Evolutionary conservation across 2,888 invertebrate species (phyloP).

Genomic region (Sussaba pulchella): DNA sequence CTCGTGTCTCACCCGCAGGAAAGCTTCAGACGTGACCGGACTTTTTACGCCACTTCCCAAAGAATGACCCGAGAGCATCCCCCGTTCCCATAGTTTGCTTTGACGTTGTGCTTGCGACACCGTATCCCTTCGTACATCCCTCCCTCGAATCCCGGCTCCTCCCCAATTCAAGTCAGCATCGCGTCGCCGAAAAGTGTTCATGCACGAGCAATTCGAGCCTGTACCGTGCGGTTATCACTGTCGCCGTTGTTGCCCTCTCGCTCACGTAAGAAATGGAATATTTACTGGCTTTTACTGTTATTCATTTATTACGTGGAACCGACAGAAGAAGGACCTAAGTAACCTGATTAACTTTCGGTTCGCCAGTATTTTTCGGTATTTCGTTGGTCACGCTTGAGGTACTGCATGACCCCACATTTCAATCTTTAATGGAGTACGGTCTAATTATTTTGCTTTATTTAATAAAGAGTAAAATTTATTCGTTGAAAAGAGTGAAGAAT

Average conservation of each 20-base stretch:
- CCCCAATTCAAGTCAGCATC: constrained; percentile 21
- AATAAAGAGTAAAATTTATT: no score
- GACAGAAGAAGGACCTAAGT: no score
- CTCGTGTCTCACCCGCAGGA: constrained; percentile 77
- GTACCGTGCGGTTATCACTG: constrained; percentile 15
- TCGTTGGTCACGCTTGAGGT: no score
- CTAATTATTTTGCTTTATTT: no score
- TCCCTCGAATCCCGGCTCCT: no score
- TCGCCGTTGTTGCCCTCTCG: constrained; percentile 25
- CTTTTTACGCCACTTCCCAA: constrained; percentile 76
- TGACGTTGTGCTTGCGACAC: constrained; percentile 75
- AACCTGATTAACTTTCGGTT: no score
- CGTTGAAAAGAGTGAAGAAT: no score
- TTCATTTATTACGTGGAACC: no score
- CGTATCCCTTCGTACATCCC: constrained; percentile 66
- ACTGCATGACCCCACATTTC: no score
- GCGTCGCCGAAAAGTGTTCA: constrained; percentile 51
- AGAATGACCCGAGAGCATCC: constrained; percentile 78
- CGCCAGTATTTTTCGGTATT: no score
- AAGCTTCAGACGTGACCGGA: constrained; percentile 80
- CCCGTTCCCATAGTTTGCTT: constrained; percentile 73
- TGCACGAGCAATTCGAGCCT: constrained; percentile 52
- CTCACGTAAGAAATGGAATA: neutral
- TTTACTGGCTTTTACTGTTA: no score
- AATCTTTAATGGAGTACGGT: no score